Evolutionary conservation across 2,113 vertebrate species (phyloP), one percentile per base, ranked within the genome.

Genomic region (Pavo muticus): DNA sequence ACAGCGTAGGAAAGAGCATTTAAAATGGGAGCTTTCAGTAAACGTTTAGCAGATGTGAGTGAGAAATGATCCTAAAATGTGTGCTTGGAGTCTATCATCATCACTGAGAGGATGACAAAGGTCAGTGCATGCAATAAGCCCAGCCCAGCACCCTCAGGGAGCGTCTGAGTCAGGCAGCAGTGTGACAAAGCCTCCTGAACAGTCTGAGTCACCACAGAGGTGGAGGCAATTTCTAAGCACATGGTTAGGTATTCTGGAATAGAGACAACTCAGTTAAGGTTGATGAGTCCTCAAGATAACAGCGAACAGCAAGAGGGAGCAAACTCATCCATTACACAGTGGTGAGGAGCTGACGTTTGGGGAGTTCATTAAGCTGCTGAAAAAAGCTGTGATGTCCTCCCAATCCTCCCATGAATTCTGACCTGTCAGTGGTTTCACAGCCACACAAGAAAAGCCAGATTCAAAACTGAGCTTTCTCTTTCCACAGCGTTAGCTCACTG

Each of bases 261-360:
- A 73, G 79, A 81, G 47, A 69, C 77, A 88, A 67, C 73, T 87
- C 92, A 52, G 57, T 42, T 69, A 75, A 88, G 71, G 88, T 23
- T 82, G 94, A 65, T n/a, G 61, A 59, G n/a, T 63, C 67, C 81
- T 71, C 59, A 45, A n/a, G 81, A 79, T 13, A 61, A 72, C 2
- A 0, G 29, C 67, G 60, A 88, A 54, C 14, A 60, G 71, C 73
- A 63, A 86, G 35, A 63, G 42, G 70, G 77, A 82, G 68, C 57
- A 84, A 92, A 72, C 44, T 67, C 81, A 72, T 32, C 59, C 77
- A 59, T 17, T 35, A 48, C 89, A 45, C 1, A 2, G 27, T 2
- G 42, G 68, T 7, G 68, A 80, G 64, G 42, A 65, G 18, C 12
- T 44, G 65, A 48, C 1, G 11, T 52, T 39, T 4, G 15, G 84